A percentile compares a stretch with the other conserved stretches of the same genome.
Conservation (phyloP, 2,888 invertebrate species). For the Aporophyla lueneburgensis region DNA sequence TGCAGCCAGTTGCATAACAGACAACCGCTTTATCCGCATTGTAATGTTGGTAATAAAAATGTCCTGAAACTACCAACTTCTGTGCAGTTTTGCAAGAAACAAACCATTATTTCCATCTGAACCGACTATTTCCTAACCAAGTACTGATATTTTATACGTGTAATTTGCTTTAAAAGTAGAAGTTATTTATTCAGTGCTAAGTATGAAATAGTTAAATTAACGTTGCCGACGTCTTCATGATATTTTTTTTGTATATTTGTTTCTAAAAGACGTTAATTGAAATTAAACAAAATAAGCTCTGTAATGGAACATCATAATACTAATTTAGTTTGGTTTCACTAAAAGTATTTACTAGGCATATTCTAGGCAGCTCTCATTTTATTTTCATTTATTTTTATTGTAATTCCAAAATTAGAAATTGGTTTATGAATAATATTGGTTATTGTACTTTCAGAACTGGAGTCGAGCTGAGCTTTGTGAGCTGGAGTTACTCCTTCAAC, state of each 20-base stretch:
- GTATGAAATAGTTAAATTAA: neutral
- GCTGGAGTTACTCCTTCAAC: no score
- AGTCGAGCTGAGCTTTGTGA: no score
- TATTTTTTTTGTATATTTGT: neutral
- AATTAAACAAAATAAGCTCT: neutral
- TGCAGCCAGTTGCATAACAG: constrained; percentile 42
- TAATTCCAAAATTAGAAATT: neutral
- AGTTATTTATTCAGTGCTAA: constrained; percentile 5
- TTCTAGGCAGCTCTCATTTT: neutral
- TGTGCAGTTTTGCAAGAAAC: constrained; percentile 50
- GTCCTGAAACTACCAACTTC: constrained; percentile 48
- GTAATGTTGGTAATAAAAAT: constrained; percentile 65
- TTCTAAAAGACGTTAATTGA: constrained; percentile 2
- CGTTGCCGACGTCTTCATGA: no score
- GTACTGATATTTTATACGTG: constrained; percentile 32
- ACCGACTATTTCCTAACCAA: constrained; percentile 42
- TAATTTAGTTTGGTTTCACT: neutral
- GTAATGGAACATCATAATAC: neutral
- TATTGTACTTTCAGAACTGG: neutral
- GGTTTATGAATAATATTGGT: neutral
- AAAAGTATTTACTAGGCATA: neutral
- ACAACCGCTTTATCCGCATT: constrained; percentile 55
- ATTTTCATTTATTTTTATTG: neutral
- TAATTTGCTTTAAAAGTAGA: constrained; percentile 19
- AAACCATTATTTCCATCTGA: constrained; percentile 43